Conservation (phyloP, 1,140 invertebrate species). For the Meteorus sp. region DNA sequence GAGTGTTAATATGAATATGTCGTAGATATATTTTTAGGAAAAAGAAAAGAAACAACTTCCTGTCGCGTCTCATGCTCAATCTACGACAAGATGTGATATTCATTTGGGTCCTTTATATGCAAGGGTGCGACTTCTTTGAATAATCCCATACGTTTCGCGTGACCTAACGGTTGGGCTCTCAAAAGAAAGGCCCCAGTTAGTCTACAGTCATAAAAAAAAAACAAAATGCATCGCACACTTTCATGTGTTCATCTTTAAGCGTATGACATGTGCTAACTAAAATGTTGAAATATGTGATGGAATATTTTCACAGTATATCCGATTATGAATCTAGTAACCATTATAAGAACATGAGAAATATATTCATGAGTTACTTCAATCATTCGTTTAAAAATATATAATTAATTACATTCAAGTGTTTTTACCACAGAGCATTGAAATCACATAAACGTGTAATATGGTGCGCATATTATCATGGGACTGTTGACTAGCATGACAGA, state of each 20-base stretch:
- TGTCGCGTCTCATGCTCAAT: not conserved
- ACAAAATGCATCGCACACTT: constrained; percentile 16
- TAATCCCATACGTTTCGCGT: not conserved
- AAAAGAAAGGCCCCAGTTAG: constrained; percentile 6
- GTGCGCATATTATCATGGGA: too few species aligned
- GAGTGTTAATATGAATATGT: too few species aligned
- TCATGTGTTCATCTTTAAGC: constrained; percentile 22
- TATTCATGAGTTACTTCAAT: too few species aligned
- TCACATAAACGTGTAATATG: too few species aligned
- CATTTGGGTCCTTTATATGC: too few species aligned
- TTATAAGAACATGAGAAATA: not conserved
- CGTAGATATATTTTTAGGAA: not conserved
- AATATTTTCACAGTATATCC: too few species aligned
- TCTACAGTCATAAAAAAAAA: constrained; percentile 12
- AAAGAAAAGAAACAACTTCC: constrained; percentile 4
- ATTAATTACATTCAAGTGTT: too few species aligned
- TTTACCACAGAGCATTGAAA: too few species aligned
- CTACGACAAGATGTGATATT: not conserved
- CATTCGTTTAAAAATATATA: too few species aligned
- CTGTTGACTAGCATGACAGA: not conserved
- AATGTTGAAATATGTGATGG: not conserved
- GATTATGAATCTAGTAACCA: too few species aligned
- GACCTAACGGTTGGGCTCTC: not conserved
- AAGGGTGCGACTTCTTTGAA: not conserved
- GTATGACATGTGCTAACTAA: constrained; percentile 4